These are phyloP conservation scores for Lithobius niger DNA, from an alignment of 1,140 invertebrate species.

Conservation along the genomic window DNA sequence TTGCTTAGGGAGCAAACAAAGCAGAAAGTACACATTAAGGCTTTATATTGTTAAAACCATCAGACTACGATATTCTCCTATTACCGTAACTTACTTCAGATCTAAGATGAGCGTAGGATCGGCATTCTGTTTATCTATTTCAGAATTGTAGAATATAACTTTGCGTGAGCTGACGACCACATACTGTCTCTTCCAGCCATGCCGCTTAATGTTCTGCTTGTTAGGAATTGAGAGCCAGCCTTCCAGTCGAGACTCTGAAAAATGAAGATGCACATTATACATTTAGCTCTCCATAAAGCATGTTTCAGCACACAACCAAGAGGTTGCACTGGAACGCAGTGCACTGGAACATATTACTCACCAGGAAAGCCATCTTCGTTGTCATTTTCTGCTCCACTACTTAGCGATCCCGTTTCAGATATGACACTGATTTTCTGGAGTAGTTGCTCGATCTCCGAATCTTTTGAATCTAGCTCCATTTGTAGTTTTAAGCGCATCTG, in stretches of 20 bases:
- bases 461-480: slow-evolving; percentile 93
- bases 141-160: slow-evolving; percentile 94
- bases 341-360: no score
- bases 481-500: slow-evolving; percentile 59
- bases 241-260: slow-evolving; percentile 62
- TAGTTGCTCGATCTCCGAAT: slow-evolving; percentile 86
- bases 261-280: no score
- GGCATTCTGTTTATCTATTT: slow-evolving; percentile 85
- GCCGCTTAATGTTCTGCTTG: slow-evolving; percentile 85
- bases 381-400: slow-evolving; percentile 71
- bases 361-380: slow-evolving; percentile 38
- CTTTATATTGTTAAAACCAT: no score
- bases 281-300: no score
- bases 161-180: slow-evolving; percentile 93
- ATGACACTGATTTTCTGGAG: slow-evolving; percentile 61
- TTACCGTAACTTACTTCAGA: slow-evolving; percentile 69
- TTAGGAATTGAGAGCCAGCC: slow-evolving; percentile 91
- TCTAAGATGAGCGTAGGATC: slow-evolving; percentile 90
- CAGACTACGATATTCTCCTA: no score
- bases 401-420: slow-evolving; percentile 77
- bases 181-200: slow-evolving; percentile 95
- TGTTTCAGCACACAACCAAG: no score
- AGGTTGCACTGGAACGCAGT: no score
- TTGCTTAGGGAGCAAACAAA: no score
- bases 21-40: no score